phyloP scores from a whole-genome alignment of 2,888 invertebrate species.

The Polydrusus tereticollis region DNA sequence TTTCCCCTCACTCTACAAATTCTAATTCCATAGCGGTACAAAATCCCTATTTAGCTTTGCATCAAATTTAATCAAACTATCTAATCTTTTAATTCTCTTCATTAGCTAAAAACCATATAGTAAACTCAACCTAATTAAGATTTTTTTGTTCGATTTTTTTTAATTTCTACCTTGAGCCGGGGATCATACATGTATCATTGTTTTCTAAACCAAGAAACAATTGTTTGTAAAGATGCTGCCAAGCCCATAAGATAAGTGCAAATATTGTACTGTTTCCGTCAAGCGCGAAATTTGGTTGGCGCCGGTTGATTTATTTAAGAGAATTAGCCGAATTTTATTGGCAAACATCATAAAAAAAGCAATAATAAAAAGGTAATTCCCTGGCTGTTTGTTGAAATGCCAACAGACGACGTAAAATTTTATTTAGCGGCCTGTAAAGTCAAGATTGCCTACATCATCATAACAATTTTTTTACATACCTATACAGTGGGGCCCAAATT shows the following conservation, averaged over 20 bases:
- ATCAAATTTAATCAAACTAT: too few relatives aligned
- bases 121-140: too few relatives aligned
- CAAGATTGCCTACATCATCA: not conserved
- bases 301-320: constrained; percentile 22
- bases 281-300: constrained; percentile 1
- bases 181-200: not conserved
- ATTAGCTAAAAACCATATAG: too few relatives aligned
- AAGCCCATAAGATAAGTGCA: not conserved
- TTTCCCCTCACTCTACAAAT: too few relatives aligned
- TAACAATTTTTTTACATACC: not conserved
- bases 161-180: not conserved
- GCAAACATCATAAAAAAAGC: constrained; percentile 18
- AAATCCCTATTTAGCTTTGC: too few relatives aligned
- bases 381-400: not conserved
- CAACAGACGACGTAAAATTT: not conserved
- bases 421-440: not conserved
- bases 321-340: constrained; percentile 11
- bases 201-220: not conserved
- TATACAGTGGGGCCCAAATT: too few relatives aligned
- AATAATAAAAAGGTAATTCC: constrained; percentile 16
- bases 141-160: too few relatives aligned
- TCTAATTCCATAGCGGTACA: too few relatives aligned
- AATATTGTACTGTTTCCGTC: not conserved
- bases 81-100: too few relatives aligned
- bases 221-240: not conserved